These are phyloP conservation scores for Calephelis nemesis DNA, from an alignment of 1,140 invertebrate species.

Conservation along the genomic window DNA sequence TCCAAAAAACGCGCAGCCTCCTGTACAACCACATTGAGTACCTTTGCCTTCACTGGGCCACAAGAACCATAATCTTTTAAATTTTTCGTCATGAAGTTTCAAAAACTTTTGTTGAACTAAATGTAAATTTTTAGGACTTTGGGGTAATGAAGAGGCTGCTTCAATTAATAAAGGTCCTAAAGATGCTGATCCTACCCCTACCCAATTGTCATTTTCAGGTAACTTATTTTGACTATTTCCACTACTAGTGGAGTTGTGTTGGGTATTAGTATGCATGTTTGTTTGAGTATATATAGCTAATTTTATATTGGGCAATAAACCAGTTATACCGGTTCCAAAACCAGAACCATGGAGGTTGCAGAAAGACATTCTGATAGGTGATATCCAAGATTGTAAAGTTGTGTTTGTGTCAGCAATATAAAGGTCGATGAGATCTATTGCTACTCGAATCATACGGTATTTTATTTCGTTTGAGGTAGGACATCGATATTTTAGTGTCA, in stretches of 20 bases:
- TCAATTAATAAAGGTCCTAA: slow-evolving; percentile 95
- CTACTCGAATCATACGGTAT: slow-evolving; percentile 94
- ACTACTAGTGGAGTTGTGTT: slow-evolving; percentile 63
- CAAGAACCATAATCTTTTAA: slow-evolving; percentile 95
- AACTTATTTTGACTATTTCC: slow-evolving; percentile 61
- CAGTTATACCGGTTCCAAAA: slow-evolving; percentile 94
- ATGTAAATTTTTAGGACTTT: slow-evolving; percentile 87
- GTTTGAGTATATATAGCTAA: slow-evolving; percentile 70
- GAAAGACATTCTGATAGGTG: slow-evolving; percentile 91
- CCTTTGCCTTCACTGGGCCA: slow-evolving; percentile 87
- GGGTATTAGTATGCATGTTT: slow-evolving; percentile 66
- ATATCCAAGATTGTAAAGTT: slow-evolving; percentile 92
- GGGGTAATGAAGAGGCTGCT: slow-evolving; percentile 90
- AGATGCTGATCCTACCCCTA: slow-evolving; percentile 94
- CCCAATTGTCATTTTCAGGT: slow-evolving; percentile 87
- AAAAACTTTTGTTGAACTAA: slow-evolving; percentile 92
- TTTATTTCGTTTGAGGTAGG: slow-evolving; percentile 95
- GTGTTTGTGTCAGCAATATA: slow-evolving; percentile 94
- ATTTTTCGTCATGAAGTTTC: slow-evolving; percentile 91
- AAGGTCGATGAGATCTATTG: slow-evolving; percentile 94
- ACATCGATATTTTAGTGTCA: slow-evolving; percentile 87
- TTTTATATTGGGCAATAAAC: slow-evolving; percentile 87
- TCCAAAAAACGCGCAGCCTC: slow-evolving; percentile 97
- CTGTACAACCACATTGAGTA: slow-evolving; percentile 94
- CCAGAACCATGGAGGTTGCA: slow-evolving; percentile 97